Conservation (phyloP, 1,140 invertebrate genomes). For the Pantala flavescens region DNA sequence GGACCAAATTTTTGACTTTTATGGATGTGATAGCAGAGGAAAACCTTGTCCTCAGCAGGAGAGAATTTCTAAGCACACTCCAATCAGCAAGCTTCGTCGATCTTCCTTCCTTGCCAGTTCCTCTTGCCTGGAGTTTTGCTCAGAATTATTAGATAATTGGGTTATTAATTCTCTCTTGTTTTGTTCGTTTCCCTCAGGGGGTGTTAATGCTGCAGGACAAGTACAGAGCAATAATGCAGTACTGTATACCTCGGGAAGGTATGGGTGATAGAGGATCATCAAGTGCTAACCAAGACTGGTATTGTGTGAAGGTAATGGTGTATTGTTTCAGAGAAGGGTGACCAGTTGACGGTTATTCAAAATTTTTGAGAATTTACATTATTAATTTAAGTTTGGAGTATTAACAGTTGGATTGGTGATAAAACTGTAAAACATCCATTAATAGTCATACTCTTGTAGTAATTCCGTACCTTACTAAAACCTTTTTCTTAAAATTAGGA, state of each 20-base stretch:
- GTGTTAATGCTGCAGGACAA: slow-evolving; percentile 58
- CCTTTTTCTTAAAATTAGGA: too few species aligned
- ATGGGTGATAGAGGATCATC: slow-evolving; percentile 38
- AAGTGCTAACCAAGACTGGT: slow-evolving; percentile 50
- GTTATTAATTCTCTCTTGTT: slow-evolving; percentile 15
- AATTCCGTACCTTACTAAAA: too few species aligned
- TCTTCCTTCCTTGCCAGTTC: slow-evolving; percentile 7
- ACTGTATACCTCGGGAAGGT: slow-evolving; percentile 51
- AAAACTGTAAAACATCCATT: too few species aligned
- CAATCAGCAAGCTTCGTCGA: slow-evolving; percentile 3
- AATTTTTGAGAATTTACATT: too few species aligned
- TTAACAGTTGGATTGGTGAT: too few species aligned
- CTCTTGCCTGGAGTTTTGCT: background rate
- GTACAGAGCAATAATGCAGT: slow-evolving; percentile 57
- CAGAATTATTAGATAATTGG: background rate
- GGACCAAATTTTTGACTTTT: background rate
- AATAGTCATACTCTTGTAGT: too few species aligned
- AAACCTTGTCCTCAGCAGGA: background rate
- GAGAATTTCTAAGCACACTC: background rate
- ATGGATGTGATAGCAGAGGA: background rate
- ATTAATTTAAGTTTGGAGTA: too few species aligned
- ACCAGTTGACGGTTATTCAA: too few species aligned
- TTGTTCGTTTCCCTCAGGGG: slow-evolving; percentile 42
- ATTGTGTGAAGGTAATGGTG: slow-evolving; percentile 42
- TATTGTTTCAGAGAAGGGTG: background rate